Percentiles rank a stretch among this genome's conserved stretches.
Conservation (phyloP, 2,797 vertebrate genomes). For the Syncerus caffer region DNA sequence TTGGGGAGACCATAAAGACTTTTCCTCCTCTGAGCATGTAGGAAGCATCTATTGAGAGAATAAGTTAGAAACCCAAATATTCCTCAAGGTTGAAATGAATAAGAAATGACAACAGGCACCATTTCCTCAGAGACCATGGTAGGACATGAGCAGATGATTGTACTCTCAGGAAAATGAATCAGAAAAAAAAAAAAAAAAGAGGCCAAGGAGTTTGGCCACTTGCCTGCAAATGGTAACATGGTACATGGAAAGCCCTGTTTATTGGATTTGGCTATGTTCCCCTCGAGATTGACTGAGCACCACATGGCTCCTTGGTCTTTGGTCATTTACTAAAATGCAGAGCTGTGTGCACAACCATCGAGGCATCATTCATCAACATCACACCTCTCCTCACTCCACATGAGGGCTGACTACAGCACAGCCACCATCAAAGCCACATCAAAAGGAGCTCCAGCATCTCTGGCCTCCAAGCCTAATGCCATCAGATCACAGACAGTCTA, state of each 20-base stretch:
- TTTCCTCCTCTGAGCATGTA: neutral
- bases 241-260: neutral
- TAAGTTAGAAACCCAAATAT: neutral
- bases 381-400: too few relatives aligned
- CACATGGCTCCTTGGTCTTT: neutral
- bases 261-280: neutral
- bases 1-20: neutral
- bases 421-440: neutral
- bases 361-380: too few relatives aligned
- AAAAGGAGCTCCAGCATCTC: too few relatives aligned
- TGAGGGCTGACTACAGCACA: accelerated
- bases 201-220: neutral
- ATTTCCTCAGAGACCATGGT: neutral
- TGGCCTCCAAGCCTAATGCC: neutral
- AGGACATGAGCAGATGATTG: neutral
- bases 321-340: neutral
- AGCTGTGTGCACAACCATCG: too few relatives aligned
- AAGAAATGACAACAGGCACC: neutral
- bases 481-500: neutral
- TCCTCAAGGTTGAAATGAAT: neutral
- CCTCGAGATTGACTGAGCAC: neutral
- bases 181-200: neutral
- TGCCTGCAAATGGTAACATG: neutral
- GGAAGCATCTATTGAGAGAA: neutral
- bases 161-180: neutral